Evolutionary conservation across 2,888 invertebrate genomes (phyloP).

Genomic region (Bombylius discolor): DNA sequence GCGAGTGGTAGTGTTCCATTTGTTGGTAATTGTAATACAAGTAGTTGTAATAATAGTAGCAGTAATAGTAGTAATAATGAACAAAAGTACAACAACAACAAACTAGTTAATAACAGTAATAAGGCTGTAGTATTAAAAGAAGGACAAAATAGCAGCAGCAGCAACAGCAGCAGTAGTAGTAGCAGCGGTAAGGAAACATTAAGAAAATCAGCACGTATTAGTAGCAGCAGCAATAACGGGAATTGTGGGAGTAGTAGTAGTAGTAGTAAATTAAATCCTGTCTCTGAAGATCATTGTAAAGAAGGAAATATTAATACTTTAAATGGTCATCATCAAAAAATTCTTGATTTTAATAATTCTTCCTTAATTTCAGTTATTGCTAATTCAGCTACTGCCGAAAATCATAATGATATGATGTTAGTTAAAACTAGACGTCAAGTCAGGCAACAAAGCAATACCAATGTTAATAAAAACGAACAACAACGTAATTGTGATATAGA

Average conservation of each 20-base stretch:
- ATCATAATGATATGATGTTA: neutral
- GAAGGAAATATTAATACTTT: neutral
- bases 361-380: neutral
- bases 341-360: neutral
- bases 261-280: neutral
- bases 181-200: constrained; percentile 17
- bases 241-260: constrained; percentile 23
- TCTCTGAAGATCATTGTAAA: neutral
- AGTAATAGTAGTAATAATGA: constrained; percentile 3
- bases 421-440: neutral
- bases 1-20: neutral
- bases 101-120: neutral
- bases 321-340: neutral
- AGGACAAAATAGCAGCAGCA: constrained; percentile 5
- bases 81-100: constrained; percentile 7
- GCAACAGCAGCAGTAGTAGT: constrained; percentile 17
- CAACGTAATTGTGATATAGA: neutral
- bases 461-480: neutral
- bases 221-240: constrained; percentile 35
- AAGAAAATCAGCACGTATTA: constrained; percentile 33
- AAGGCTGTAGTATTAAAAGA: constrained; percentile 1
- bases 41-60: constrained; percentile 7
- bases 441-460: neutral
- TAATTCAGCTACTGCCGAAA: neutral
- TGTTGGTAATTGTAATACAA: constrained; percentile 11